These are phyloP conservation scores for Pogonocherus hispidulus DNA, from an alignment of 2,888 invertebrate genomes.

Conservation along the genomic window DNA sequence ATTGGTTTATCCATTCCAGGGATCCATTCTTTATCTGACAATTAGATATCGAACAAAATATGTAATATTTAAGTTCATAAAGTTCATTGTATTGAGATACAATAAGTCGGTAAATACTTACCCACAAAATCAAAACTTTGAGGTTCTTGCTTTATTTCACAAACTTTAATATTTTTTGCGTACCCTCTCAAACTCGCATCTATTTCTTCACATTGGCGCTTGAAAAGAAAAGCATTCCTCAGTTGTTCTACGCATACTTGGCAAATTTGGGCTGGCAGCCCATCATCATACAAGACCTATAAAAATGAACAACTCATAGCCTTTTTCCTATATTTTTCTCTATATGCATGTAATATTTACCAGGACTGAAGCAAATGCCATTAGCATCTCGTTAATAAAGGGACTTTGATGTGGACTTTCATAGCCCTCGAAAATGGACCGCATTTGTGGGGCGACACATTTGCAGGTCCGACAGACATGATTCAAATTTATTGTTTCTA, in stretches of 20 bases:
- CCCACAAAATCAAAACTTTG: slow-evolving; percentile 58
- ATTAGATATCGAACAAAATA: too few relatives aligned
- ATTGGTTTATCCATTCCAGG: too few relatives aligned
- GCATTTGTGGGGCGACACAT: slow-evolving; percentile 62
- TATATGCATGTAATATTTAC: slow-evolving; percentile 57
- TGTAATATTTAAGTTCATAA: too few relatives aligned
- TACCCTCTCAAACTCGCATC: slow-evolving; percentile 62
- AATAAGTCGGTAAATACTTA: slow-evolving; percentile 34
- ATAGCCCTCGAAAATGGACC: slow-evolving; percentile 62
- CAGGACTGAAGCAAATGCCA: slow-evolving; percentile 68
- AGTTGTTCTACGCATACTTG: slow-evolving; percentile 63
- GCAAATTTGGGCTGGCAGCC: slow-evolving; percentile 65
- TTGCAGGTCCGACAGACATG: slow-evolving; percentile 67
- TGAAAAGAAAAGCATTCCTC: slow-evolving; percentile 63
- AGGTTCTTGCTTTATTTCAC: slow-evolving; percentile 60
- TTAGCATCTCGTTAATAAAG: slow-evolving; percentile 70
- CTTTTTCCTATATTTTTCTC: slow-evolving; percentile 24
- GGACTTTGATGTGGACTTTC: slow-evolving; percentile 62
- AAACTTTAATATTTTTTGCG: slow-evolving; percentile 58
- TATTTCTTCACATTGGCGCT: slow-evolving; percentile 63
- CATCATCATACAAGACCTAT: slow-evolving; percentile 66
- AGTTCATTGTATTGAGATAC: too few relatives aligned
- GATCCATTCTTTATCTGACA: too few relatives aligned
- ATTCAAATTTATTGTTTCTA: slow-evolving; percentile 60
- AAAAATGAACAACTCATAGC: slow-evolving; percentile 39